These are phyloP conservation scores for Lasiommata megera DNA, from an alignment of 2,888 invertebrate species.

Conservation along the genomic window DNA sequence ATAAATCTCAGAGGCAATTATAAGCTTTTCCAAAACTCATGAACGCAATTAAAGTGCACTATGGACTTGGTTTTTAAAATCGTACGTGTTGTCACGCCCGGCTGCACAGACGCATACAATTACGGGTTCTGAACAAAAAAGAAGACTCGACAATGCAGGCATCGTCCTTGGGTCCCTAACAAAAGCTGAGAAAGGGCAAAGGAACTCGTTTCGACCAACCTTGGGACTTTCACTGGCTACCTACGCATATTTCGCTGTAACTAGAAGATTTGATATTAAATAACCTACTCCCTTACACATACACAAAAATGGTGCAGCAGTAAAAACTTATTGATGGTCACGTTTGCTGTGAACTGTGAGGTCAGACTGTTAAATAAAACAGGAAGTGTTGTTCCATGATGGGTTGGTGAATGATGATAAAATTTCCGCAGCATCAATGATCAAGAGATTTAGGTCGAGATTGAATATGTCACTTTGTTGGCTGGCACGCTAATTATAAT, in stretches of 20 bases:
- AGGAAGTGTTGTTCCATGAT: slow-evolving; percentile 4
- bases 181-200: slow-evolving; percentile 80
- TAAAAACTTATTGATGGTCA: too few relatives aligned
- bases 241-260: slow-evolving; percentile 55
- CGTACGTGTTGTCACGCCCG: slow-evolving; percentile 60
- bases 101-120: slow-evolving; percentile 75
- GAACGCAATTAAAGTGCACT: slow-evolving; percentile 41
- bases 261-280: slow-evolving; percentile 16
- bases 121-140: slow-evolving; percentile 68
- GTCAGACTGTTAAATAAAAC: not conserved
- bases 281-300: slow-evolving; percentile 14
- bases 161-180: slow-evolving; percentile 76
- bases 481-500: slow-evolving; percentile 64
- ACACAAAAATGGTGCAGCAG: not conserved
- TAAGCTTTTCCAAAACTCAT: not conserved
- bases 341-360: not conserved
- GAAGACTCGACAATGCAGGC: slow-evolving; percentile 67
- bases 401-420: slow-evolving; percentile 38
- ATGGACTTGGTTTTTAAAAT: slow-evolving; percentile 56
- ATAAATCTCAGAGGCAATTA: too few relatives aligned
- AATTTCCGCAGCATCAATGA: slow-evolving; percentile 38
- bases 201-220: slow-evolving; percentile 75
- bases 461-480: slow-evolving; percentile 63
- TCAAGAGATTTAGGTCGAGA: slow-evolving; percentile 64
- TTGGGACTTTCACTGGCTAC: slow-evolving; percentile 78